Conservation (phyloP, 2,797 vertebrate species). For the Squalus acanthias region DNA sequence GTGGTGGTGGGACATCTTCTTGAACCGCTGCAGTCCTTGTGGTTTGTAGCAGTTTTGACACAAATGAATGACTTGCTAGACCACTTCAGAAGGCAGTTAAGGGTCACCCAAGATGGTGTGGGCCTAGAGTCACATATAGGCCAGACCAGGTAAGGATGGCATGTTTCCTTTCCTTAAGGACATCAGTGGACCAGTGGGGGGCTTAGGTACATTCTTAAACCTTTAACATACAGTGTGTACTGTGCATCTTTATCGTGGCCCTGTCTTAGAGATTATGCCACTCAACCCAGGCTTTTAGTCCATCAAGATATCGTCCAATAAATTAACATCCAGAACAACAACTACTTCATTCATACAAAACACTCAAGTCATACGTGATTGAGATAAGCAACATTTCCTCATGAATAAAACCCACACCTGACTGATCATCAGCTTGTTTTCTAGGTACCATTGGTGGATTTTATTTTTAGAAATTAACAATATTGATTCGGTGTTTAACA, state of each 20-base stretch:
- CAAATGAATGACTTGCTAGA: not conserved
- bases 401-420: not conserved
- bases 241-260: not conserved
- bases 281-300: not conserved
- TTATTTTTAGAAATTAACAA: not conserved
- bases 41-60: not conserved
- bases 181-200: not conserved
- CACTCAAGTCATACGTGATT: not conserved
- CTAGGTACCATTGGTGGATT: not conserved
- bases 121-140: not conserved
- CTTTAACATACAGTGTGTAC: not conserved
- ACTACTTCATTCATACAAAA: not conserved
- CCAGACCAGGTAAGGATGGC: not conserved
- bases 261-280: not conserved
- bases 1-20: not conserved
- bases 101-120: not conserved
- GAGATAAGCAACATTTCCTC: not conserved
- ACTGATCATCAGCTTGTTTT: not conserved
- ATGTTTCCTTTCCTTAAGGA: not conserved
- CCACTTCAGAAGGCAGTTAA: not conserved
- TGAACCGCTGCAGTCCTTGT: not conserved
- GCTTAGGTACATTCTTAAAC: not conserved
- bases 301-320: not conserved
- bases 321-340: not conserved
- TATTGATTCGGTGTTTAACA: not conserved